Evolutionary conservation across 1,140 invertebrate genomes (phyloP).

Genomic region (Asobara japonica): DNA sequence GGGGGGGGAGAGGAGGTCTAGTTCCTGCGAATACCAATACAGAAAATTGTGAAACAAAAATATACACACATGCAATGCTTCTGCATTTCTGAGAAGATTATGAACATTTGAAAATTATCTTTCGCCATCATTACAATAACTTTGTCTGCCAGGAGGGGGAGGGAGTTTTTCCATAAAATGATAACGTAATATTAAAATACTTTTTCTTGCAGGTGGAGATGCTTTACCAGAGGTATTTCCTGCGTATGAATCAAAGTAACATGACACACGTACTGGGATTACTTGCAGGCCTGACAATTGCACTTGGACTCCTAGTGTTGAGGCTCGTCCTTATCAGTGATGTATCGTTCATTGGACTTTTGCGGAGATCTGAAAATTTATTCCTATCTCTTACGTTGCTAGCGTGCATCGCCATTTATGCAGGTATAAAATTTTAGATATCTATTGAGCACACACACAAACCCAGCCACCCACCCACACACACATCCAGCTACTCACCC

Average conservation of each 20-base stretch:
- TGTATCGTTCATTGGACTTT: constrained; percentile 44
- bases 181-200: background rate
- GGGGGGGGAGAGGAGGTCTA: no score
- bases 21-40: no score
- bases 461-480: no score
- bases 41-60: no score
- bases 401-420: constrained; percentile 55
- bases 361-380: constrained; percentile 52
- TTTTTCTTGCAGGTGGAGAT: constrained; percentile 78
- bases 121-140: no score
- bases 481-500: no score
- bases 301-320: constrained; percentile 64
- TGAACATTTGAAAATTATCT: no score
- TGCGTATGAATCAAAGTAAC: constrained; percentile 92
- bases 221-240: constrained; percentile 91
- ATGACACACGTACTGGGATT: constrained; percentile 85
- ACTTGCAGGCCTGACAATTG: constrained; percentile 75
- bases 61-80: no score
- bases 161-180: no score
- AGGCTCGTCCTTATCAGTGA: constrained; percentile 48
- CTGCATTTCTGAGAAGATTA: no score
- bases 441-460: no score
- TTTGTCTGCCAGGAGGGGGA: no score
- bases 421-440: constrained; percentile 55
- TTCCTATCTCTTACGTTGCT: constrained; percentile 53